Conservation (phyloP, 2,888 invertebrate species). For the Erebia ligea region DNA sequence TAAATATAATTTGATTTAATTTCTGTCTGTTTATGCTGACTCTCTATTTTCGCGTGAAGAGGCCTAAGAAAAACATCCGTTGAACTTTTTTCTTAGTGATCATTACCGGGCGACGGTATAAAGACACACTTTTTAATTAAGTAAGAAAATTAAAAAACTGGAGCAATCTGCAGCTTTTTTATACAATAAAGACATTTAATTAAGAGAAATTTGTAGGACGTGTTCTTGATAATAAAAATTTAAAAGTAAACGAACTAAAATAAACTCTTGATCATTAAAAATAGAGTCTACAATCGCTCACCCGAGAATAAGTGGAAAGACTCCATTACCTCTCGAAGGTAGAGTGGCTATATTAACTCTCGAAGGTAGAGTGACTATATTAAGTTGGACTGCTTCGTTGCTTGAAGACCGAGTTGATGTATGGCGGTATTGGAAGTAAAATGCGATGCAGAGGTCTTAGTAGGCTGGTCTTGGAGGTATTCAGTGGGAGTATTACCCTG, state of each 20-base stretch:
- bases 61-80: not conserved
- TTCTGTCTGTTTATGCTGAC: too few relatives aligned
- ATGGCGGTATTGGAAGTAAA: conserved; percentile 18
- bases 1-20: too few relatives aligned
- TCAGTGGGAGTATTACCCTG: conserved; percentile 19
- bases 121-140: not conserved
- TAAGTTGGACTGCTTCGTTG: conserved; percentile 25
- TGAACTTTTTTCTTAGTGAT: not conserved
- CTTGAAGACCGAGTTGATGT: conserved; percentile 13
- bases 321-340: conserved; percentile 26
- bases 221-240: not conserved
- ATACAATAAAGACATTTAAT: conserved; percentile 6
- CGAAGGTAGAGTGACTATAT: conserved; percentile 25
- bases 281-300: conserved; percentile 14
- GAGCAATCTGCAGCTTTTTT: not conserved
- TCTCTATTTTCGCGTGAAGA: too few relatives aligned
- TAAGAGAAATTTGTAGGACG: conserved; percentile 11
- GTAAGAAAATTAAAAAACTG: not conserved
- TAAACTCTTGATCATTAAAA: not conserved
- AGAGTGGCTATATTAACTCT: conserved; percentile 28
- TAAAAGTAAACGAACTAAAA: not conserved
- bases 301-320: conserved; percentile 2
- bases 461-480: conserved; percentile 17
- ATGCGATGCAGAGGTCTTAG: conserved; percentile 17
- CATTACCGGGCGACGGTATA: not conserved